Percentiles rank a stretch among this genome's conserved stretches.
Conservation (phyloP, 2,888 invertebrate genomes). For the Euzophera pinguis region DNA sequence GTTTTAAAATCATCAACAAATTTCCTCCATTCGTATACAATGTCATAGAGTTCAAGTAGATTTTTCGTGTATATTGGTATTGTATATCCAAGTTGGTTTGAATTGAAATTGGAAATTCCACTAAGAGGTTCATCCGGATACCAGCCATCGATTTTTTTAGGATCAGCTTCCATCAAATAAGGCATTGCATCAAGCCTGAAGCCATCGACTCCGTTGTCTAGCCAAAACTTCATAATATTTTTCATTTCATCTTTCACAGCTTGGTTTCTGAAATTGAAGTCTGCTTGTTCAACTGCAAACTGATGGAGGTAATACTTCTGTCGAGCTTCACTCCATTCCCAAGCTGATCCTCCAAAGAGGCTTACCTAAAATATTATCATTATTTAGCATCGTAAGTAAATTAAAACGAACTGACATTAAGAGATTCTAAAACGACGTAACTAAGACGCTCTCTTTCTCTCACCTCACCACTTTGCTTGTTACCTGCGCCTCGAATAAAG, state of each 20-base stretch:
- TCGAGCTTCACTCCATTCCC: constrained; percentile 82
- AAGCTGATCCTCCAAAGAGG: constrained; percentile 82
- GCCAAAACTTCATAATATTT: constrained; percentile 85
- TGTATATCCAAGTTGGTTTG: constrained; percentile 76
- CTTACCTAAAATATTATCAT: constrained; percentile 47
- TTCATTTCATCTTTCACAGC: constrained; percentile 73
- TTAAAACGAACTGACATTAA: too few relatives aligned
- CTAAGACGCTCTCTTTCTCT: too few relatives aligned
- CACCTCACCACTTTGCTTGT: too few relatives aligned
- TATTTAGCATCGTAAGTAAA: not conserved
- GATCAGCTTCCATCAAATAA: constrained; percentile 76
- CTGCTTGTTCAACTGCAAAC: constrained; percentile 81
- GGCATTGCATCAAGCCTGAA: constrained; percentile 86
- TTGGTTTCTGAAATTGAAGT: constrained; percentile 84
- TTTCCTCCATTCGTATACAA: constrained; percentile 79
- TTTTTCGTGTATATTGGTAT: constrained; percentile 83
- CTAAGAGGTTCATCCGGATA: constrained; percentile 76
- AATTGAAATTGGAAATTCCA: constrained; percentile 58
- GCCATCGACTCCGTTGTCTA: constrained; percentile 87
- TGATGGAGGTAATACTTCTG: constrained; percentile 86
- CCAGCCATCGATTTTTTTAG: constrained; percentile 42
- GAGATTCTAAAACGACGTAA: too few relatives aligned
- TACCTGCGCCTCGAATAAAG: too few relatives aligned
- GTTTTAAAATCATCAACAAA: constrained; percentile 71
- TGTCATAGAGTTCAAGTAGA: constrained; percentile 75